Conservation (phyloP, 2,797 vertebrate species). For the Clarias platycephalus region DNA sequence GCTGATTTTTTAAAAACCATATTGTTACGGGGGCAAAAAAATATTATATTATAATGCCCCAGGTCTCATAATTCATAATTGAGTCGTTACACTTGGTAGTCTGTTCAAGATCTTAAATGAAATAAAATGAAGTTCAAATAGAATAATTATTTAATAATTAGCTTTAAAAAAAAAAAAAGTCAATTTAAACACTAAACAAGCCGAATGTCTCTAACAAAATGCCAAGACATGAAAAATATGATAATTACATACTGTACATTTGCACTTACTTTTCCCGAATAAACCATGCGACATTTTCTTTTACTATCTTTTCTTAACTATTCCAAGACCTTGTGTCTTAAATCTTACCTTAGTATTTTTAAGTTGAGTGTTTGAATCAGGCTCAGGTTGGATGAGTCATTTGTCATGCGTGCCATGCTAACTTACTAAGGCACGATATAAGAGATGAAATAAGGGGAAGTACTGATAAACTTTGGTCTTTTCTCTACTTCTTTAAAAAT, state of each 20-base stretch:
- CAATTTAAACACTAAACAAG: too few relatives aligned
- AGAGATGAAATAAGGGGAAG: conserved; percentile 6
- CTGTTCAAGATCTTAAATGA: neutral
- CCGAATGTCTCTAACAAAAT: too few relatives aligned
- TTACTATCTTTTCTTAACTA: neutral
- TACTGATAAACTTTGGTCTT: neutral
- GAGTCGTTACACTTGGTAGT: neutral
- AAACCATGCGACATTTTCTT: neutral
- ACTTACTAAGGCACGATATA: neutral
- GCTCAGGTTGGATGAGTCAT: neutral
- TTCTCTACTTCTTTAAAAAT: neutral
- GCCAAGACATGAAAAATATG: neutral
- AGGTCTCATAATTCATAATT: neutral
- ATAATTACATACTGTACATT: neutral
- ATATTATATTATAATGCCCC: neutral
- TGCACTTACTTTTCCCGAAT: neutral
- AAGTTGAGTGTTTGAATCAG: neutral
- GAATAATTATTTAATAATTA: too few relatives aligned
- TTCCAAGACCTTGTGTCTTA: neutral
- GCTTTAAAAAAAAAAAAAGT: too few relatives aligned
- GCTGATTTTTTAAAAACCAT: neutral
- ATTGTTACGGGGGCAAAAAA: neutral
- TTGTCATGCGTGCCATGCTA: neutral
- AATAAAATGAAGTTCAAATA: neutral
- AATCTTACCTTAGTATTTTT: too few relatives aligned